Evolutionary conservation across 2,113 vertebrate species (phyloP).

Genomic region (Tyrannus savana): DNA sequence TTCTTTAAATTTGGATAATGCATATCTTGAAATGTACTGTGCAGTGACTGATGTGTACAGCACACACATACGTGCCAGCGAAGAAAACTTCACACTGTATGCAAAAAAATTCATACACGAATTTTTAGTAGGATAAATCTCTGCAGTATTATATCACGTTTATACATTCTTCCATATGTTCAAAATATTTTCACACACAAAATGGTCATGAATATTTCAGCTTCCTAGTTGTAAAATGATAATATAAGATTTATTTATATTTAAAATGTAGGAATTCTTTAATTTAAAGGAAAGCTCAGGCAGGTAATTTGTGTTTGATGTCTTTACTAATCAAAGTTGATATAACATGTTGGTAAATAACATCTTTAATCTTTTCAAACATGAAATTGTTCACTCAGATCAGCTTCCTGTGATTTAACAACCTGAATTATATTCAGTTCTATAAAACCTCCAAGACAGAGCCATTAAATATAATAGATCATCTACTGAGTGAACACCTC

Average conservation of each 20-base stretch:
- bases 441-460: neutral
- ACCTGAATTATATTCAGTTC: neutral
- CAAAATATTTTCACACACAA: neutral
- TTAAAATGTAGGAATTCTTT: neutral
- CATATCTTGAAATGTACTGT: neutral
- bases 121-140: neutral
- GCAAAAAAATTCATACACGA: neutral
- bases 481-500: neutral
- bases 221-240: neutral
- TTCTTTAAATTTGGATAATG: neutral
- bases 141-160: neutral
- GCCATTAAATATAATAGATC: neutral
- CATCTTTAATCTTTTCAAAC: neutral
- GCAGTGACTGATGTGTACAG: neutral
- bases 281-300: neutral
- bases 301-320: neutral
- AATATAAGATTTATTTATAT: neutral
- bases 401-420: neutral
- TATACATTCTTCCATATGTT: neutral
- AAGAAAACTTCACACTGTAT: neutral
- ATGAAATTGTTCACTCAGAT: neutral
- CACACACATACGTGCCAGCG: neutral
- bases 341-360: neutral
- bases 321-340: neutral
- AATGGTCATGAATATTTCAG: neutral